A percentile compares a stretch with the other conserved stretches of the same genome.
phyloP scores from a whole-genome alignment of 2,888 invertebrate species.

The Phyto melanocephala region DNA sequence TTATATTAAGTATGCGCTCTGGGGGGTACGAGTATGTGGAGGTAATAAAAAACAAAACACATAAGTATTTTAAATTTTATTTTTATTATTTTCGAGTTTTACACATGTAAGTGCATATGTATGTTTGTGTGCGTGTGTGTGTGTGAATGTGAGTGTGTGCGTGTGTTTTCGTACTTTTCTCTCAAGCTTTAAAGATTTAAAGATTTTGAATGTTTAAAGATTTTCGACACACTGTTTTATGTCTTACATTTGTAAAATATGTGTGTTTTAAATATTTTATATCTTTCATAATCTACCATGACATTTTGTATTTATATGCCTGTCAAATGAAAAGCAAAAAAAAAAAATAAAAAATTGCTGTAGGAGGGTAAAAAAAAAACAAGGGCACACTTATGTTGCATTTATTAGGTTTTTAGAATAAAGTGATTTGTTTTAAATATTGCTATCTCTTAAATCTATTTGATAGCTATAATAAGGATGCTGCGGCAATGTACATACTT shows the following conservation, averaged over 20 bases:
- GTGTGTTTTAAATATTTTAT: not conserved
- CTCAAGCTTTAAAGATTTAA: not conserved
- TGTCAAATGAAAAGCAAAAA: not conserved
- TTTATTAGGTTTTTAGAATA: slow-evolving; percentile 39
- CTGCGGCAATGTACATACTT: not conserved
- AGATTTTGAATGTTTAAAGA: not conserved
- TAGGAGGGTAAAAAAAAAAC: slow-evolving; percentile 2
- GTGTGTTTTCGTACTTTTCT: no score
- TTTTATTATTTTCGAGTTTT: no score
- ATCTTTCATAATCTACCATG: not conserved
- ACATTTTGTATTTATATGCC: slow-evolving; percentile 1
- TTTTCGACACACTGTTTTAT: not conserved
- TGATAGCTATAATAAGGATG: slow-evolving; percentile 6
- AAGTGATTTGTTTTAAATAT: not conserved
- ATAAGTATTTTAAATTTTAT: not conserved
- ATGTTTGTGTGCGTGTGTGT: not conserved
- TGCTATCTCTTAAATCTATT: slow-evolving; percentile 8
- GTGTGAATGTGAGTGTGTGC: not conserved
- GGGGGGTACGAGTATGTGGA: not conserved
- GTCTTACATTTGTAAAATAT: not conserved
- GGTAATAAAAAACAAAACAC: no score
- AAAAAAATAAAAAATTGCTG: not conserved
- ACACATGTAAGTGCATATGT: not conserved
- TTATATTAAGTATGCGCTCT: not conserved
- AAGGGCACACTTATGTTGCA: slow-evolving; percentile 6